A percentile compares a stretch with the other conserved stretches of the same genome.
phyloP scores from a whole-genome alignment of 2,113 vertebrate genomes.

The Pterocles orientalis region DNA sequence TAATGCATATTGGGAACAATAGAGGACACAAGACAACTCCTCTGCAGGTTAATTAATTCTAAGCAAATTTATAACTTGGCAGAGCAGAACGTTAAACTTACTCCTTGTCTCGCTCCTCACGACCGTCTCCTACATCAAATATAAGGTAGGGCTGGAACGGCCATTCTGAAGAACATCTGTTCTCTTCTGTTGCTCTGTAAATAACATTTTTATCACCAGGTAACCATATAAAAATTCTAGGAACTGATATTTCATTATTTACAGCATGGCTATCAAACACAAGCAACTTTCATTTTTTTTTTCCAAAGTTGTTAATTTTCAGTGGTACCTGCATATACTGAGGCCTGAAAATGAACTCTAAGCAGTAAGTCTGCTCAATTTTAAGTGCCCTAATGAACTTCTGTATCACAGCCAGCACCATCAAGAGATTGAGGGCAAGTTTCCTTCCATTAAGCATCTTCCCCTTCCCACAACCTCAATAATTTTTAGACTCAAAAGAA shows the following conservation, averaged over 20 bases:
- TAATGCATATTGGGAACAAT: neutral
- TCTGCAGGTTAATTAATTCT: neutral
- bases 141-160: conserved; percentile 85
- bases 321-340: neutral
- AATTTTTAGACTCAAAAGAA: neutral
- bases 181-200: conserved; percentile 73
- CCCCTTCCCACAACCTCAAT: neutral
- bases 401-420: neutral
- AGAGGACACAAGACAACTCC: neutral
- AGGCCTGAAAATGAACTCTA: neutral
- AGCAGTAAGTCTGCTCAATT: neutral
- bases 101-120: conserved; percentile 80
- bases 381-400: neutral
- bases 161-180: conserved; percentile 79
- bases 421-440: neutral
- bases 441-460: neutral
- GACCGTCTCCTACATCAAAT: conserved; percentile 84
- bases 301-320: neutral
- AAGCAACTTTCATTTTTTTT: neutral
- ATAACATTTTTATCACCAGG: neutral
- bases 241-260: neutral
- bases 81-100: conserved; percentile 55
- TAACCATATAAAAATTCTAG: neutral
- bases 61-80: neutral
- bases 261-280: neutral